Evolutionary conservation across 2,797 vertebrate species (phyloP).

Genomic region (Propithecus perrieri): DNA sequence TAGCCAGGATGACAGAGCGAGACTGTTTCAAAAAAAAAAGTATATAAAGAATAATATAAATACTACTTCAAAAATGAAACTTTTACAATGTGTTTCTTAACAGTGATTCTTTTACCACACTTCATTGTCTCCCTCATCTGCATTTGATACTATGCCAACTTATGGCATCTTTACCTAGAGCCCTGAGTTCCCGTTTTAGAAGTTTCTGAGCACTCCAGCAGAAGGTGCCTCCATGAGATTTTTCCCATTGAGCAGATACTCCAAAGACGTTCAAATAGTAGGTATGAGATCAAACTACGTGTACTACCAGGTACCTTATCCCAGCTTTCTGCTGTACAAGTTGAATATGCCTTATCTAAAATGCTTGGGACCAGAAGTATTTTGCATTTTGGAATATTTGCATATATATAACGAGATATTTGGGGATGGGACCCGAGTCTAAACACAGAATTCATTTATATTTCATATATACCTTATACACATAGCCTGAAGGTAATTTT

Average conservation of each 20-base stretch:
- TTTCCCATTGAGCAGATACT: background rate
- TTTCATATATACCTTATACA: background rate
- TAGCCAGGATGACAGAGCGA: too few relatives aligned
- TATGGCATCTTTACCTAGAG: background rate
- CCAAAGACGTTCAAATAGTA: background rate
- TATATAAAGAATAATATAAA: background rate
- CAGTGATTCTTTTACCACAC: background rate
- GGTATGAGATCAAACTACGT: background rate
- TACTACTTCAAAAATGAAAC: constrained; percentile 47
- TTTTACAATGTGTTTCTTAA: background rate
- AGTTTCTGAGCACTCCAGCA: background rate
- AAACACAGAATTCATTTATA: background rate
- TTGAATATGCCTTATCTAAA: background rate
- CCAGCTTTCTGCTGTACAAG: background rate
- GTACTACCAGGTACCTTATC: background rate
- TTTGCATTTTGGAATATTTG: background rate
- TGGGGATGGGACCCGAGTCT: background rate
- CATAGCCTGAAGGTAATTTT: background rate
- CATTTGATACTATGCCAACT: background rate
- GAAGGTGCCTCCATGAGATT: background rate
- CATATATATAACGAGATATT: background rate
- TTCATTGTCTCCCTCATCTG: background rate
- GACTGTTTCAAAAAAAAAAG: too few relatives aligned
- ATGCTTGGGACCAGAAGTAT: background rate
- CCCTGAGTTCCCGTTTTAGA: background rate